Evolutionary conservation across 2,888 invertebrate genomes (phyloP).

Genomic region (Cinara cedri): DNA sequence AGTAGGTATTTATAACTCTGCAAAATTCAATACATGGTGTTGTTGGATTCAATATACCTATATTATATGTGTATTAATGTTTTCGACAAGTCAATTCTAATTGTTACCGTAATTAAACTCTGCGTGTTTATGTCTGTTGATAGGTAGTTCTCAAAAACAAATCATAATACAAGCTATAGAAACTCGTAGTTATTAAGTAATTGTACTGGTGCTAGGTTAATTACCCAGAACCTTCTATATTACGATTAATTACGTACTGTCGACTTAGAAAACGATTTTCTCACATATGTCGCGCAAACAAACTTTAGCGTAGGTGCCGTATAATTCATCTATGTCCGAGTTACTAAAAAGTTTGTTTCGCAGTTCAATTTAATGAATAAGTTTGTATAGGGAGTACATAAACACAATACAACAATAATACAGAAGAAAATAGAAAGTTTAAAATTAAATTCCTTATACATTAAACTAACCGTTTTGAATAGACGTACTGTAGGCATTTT

Average conservation of each 20-base stretch:
- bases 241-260: slow-evolving; percentile 23
- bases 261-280: slow-evolving; percentile 37
- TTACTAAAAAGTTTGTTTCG: neutral
- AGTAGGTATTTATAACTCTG: too few relatives aligned
- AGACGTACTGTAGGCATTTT: too few relatives aligned
- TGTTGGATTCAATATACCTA: neutral
- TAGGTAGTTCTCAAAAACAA: slow-evolving; percentile 9
- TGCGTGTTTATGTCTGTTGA: slow-evolving; percentile 15
- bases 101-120: slow-evolving; percentile 1
- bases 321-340: slow-evolving; percentile 10
- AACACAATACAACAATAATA: too few relatives aligned
- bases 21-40: too few relatives aligned
- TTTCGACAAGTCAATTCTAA: slow-evolving; percentile 6
- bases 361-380: neutral
- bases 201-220: neutral
- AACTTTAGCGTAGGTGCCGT: neutral
- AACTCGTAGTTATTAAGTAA: neutral
- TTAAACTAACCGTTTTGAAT: too few relatives aligned
- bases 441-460: too few relatives aligned
- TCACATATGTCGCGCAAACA: neutral
- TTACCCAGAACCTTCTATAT: slow-evolving; percentile 1
- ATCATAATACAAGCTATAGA: neutral
- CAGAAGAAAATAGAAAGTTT: too few relatives aligned
- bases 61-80: too few relatives aligned
- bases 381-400: neutral